Evolutionary conservation across 2,888 invertebrate genomes (phyloP), one percentile per base, ranked within the genome.

Genomic region (Lycaena phlaeas): DNA sequence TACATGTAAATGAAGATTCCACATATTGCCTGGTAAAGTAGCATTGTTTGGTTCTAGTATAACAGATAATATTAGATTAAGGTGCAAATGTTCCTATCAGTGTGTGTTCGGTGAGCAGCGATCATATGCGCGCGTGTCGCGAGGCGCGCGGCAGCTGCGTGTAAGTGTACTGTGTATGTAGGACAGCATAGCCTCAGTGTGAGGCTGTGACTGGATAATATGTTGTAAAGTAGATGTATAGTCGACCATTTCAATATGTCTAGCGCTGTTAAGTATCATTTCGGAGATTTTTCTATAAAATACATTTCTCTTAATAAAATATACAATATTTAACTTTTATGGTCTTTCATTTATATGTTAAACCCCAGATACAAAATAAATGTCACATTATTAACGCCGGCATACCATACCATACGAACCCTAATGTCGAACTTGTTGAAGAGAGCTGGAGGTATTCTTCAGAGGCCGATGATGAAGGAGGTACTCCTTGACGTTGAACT

Each of bases 51-150:
- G 18, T 11, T 12, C 22, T 34, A 14, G 22, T 34, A 12, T 34
- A 34, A 34, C 22, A 11, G 34, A 34, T 25, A 31, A 9, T 12
- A 22, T 22, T 74, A 74, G 68, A 56, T 48, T 81, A 81, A 76
- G 82, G 79, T 77, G 78, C 70, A 79, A 81, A 84, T 81, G 82
- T 84, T 84, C 82, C 82, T 84, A 84, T 77, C 76, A 68, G 67
- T 76, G 77, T 73, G 65, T 69, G 64, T 54, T 34, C 12, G 11
- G 45, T 52, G 43, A 40, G 46, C 42, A 18, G 14, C 11, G 22
- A 22, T 22, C 18, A 4, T 18, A 18, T 18, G 18, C 4, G 18
- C 5, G 18, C 18, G 18, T 5, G 18, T 18, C 5, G 18, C 18
- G 18, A 18, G 5, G 5, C 18, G 18, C 18, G 18, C n/a, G n/a